Conservation (phyloP, 2,113 vertebrate species). For the Mungos mungo region DNA sequence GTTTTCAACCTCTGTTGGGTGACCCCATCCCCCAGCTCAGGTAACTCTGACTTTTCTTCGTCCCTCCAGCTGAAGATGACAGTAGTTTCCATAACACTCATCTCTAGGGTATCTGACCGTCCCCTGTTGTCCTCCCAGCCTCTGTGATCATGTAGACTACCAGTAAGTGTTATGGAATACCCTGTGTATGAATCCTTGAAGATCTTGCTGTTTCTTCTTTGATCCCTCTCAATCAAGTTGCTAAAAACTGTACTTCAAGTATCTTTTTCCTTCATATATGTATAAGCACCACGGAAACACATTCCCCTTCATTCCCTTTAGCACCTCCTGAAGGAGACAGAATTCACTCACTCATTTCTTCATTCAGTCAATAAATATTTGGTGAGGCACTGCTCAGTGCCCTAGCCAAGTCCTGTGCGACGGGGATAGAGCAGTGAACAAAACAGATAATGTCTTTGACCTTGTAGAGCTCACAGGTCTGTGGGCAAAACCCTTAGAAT, state of each 20-base stretch:
- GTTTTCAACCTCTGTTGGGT: neutral
- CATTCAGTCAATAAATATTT: conserved; percentile 14
- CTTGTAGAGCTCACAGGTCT: neutral
- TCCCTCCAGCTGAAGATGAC: neutral
- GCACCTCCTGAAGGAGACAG: neutral
- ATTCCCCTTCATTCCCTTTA: neutral
- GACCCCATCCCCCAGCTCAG: neutral
- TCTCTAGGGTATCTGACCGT: no score
- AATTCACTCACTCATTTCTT: neutral
- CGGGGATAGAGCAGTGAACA: neutral
- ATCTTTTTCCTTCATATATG: neutral
- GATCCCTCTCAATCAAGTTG: neutral
- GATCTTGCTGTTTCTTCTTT: neutral
- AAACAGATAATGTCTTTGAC: neutral
- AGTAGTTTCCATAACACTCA: neutral
- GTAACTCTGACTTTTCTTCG: neutral
- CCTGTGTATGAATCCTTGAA: neutral
- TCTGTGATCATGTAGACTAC: neutral
- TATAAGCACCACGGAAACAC: neutral
- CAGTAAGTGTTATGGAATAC: neutral
- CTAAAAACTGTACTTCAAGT: neutral
- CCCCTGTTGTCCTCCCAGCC: neutral
- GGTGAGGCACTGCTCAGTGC: neutral
- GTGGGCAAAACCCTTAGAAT: neutral
- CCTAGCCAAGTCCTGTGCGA: neutral